Percentiles rank a stretch among this genome's conserved stretches.
These are phyloP conservation scores for Philotrypesis tridentata DNA, from an alignment of 1,140 invertebrate species.

Conservation along the genomic window DNA sequence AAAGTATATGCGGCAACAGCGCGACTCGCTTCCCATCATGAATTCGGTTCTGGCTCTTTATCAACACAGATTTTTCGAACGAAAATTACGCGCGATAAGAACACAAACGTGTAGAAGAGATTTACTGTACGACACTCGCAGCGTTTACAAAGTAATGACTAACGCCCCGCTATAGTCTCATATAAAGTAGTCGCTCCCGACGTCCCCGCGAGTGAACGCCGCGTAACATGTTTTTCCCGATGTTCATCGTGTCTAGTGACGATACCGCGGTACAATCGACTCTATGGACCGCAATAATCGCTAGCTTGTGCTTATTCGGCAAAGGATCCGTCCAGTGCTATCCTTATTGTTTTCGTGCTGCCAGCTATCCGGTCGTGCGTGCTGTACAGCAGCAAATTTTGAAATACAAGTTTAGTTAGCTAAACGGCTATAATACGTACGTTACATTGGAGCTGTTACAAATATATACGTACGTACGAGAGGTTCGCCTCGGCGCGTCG, in stretches of 20 bases:
- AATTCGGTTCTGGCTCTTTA: constrained; percentile 26
- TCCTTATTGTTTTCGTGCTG: not conserved
- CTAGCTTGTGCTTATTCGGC: constrained; percentile 32
- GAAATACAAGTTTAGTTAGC: too few species aligned
- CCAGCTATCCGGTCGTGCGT: not conserved
- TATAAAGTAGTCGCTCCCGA: not conserved
- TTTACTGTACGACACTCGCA: too few species aligned
- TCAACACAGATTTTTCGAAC: constrained; percentile 32
- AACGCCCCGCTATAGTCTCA: not conserved
- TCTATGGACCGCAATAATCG: constrained; percentile 29
- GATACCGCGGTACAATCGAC: not conserved
- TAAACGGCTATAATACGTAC: too few species aligned
- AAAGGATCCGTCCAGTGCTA: not conserved
- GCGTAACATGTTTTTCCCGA: constrained; percentile 38
- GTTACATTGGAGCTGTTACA: too few species aligned
- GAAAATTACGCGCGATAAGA: constrained; percentile 19
- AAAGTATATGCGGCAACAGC: not conserved
- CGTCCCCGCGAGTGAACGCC: not conserved
- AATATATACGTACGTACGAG: too few species aligned
- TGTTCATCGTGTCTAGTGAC: not conserved
- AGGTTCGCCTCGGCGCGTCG: too few species aligned
- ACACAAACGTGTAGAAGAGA: too few species aligned
- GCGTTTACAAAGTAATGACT: not conserved
- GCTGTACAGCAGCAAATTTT: too few species aligned
- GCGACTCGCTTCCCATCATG: constrained; percentile 38